phyloP scores from a whole-genome alignment of 2,888 invertebrate species.

The Nysson spinosus region DNA sequence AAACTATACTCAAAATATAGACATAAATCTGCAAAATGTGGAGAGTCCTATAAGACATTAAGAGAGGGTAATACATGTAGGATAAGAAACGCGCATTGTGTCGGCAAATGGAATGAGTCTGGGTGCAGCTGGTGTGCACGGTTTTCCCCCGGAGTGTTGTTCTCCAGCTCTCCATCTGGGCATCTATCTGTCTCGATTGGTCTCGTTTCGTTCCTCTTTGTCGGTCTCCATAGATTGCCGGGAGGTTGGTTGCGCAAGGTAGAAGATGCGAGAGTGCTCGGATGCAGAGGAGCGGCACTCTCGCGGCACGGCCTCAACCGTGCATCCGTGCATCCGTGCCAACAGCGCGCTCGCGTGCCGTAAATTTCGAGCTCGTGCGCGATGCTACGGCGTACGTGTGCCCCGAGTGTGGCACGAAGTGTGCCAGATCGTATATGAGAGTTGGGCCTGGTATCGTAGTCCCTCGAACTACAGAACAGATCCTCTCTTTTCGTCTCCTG shows the following conservation, averaged over 20 bases:
- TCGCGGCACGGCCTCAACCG: constrained; percentile 45
- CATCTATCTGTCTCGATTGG: constrained; percentile 41
- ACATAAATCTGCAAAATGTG: too few relatives aligned
- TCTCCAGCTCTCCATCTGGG: constrained; percentile 21
- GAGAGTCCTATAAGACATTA: too few relatives aligned
- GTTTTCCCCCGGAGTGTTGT: constrained; percentile 36
- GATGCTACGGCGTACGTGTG: constrained; percentile 73
- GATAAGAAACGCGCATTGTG: constrained; percentile 53
- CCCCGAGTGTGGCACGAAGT: constrained; percentile 75
- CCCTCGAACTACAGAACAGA: constrained; percentile 26
- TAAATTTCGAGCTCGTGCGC: constrained; percentile 77
- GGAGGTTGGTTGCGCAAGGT: constrained; percentile 62
- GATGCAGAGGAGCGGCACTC: constrained; percentile 55
- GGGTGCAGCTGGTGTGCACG: constrained; percentile 65
- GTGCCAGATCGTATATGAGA: constrained; percentile 69
- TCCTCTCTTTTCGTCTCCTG: constrained; percentile 18
- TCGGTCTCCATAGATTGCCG: constrained; percentile 44
- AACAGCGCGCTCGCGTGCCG: constrained; percentile 74
- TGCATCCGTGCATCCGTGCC: constrained; percentile 59
- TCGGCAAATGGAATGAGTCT: constrained; percentile 58
- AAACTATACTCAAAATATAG: too few relatives aligned
- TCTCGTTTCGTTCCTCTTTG: constrained; percentile 14
- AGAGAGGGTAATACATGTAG: constrained; percentile 19
- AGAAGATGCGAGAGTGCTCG: constrained; percentile 48
- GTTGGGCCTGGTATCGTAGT: constrained; percentile 17